phyloP scores from a whole-genome alignment of 1,140 invertebrate species.

The Orius laevigatus region DNA sequence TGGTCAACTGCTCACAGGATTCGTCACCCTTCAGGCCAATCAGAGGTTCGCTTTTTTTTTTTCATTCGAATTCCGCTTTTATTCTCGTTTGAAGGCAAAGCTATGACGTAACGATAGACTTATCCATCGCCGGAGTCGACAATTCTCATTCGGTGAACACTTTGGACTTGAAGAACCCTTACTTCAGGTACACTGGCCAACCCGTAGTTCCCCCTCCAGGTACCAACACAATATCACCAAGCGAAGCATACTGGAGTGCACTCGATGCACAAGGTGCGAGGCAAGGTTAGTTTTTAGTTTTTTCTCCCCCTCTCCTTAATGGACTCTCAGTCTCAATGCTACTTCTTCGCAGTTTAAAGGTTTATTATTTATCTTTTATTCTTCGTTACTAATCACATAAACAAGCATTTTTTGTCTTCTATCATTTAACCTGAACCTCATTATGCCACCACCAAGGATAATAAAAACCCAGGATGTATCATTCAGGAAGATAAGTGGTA shows the following conservation, averaged over 20 bases:
- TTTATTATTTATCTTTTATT: background rate
- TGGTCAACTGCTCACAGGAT: conserved; percentile 78
- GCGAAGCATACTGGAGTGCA: conserved; percentile 78
- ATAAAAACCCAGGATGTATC: no score
- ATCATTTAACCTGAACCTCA: no score
- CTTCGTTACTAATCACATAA: no score
- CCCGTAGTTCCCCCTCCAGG: conserved; percentile 78
- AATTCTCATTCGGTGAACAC: conserved; percentile 67
- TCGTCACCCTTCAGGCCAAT: conserved; percentile 79
- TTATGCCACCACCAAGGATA: no score
- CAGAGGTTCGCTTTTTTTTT: conserved; percentile 45
- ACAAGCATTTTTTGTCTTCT: no score
- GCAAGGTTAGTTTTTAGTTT: conserved; percentile 28
- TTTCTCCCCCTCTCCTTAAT: background rate
- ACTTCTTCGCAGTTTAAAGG: background rate
- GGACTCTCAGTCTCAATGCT: no score
- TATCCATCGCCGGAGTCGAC: conserved; percentile 75
- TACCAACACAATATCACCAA: conserved; percentile 72
- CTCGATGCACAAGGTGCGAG: conserved; percentile 56
- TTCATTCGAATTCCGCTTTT: background rate
- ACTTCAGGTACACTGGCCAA: conserved; percentile 85
- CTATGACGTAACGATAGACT: conserved; percentile 95
- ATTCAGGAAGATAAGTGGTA: no score
- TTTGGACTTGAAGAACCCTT: conserved; percentile 96
- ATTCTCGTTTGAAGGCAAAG: conserved; percentile 52